Conservation (phyloP, 2,888 invertebrate genomes). For the Diploptera punctata region DNA sequence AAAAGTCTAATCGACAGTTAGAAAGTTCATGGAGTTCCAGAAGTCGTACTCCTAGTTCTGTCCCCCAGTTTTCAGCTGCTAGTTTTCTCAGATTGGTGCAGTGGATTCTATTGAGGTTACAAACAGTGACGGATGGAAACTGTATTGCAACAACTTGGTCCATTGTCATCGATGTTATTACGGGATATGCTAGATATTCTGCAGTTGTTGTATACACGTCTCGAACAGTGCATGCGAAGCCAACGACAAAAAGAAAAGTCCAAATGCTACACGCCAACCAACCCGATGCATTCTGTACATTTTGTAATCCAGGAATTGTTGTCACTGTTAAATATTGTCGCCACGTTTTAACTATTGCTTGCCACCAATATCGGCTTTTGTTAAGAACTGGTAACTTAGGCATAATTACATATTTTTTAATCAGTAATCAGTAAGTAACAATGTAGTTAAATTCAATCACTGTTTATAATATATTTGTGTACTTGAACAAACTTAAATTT, state of each 20-base stretch:
- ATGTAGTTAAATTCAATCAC: too few species aligned
- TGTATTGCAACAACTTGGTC: slow-evolving; percentile 37
- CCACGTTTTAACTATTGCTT: slow-evolving; percentile 5
- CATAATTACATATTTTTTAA: too few species aligned
- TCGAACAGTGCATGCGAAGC: slow-evolving; percentile 39
- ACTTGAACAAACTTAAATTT: too few species aligned
- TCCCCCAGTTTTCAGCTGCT: slow-evolving; percentile 29
- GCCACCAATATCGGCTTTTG: neutral
- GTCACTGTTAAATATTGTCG: slow-evolving; percentile 19
- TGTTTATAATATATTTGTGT: too few species aligned
- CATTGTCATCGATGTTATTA: slow-evolving; percentile 41
- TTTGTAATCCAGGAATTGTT: slow-evolving; percentile 40
- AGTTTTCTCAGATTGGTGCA: slow-evolving; percentile 39
- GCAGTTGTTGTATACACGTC: slow-evolving; percentile 38
- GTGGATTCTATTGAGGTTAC: slow-evolving; percentile 43
- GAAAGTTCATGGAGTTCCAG: slow-evolving; percentile 31
- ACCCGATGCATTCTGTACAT: slow-evolving; percentile 38
- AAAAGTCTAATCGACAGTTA: slow-evolving; percentile 28
- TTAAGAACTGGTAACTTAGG: neutral
- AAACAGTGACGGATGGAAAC: slow-evolving; percentile 42
- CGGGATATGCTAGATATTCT: slow-evolving; percentile 42
- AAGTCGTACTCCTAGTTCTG: slow-evolving; percentile 32
- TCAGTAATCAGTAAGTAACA: too few species aligned
- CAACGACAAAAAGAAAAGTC: slow-evolving; percentile 36
- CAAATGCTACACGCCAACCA: slow-evolving; percentile 33